A percentile compares a stretch with the other conserved stretches of the same genome.
phyloP scores from a whole-genome alignment of 2,888 invertebrate species.

The Meloe dianella region DNA sequence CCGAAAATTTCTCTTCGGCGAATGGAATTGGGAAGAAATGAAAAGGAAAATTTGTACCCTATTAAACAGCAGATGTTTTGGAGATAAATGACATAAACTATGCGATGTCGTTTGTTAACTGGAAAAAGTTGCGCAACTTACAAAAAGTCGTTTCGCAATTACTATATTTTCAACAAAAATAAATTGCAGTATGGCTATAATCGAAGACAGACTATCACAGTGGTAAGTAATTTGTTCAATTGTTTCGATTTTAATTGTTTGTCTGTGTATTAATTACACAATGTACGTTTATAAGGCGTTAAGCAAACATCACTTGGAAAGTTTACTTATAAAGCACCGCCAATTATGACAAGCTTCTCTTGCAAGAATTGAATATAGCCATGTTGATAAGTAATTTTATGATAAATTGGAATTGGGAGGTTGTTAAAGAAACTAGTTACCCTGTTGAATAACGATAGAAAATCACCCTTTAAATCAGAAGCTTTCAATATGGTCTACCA shows the following conservation, averaged over 20 bases:
- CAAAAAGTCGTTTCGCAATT: conserved; percentile 14
- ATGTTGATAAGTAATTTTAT: conserved; percentile 37
- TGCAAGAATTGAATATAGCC: conserved; percentile 36
- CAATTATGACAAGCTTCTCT: conserved; percentile 36
- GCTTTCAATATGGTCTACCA: conserved; percentile 28
- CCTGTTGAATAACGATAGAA: conserved; percentile 19
- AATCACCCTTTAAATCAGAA: conserved; percentile 24
- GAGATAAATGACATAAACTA: conserved; percentile 27
- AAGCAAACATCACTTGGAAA: conserved; percentile 27
- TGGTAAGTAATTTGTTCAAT: not conserved
- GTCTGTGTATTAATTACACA: not conserved
- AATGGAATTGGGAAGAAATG: not conserved
- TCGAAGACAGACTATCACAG: too few species aligned
- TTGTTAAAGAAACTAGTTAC: conserved; percentile 29
- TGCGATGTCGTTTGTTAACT: conserved; percentile 21
- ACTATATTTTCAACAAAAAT: not conserved
- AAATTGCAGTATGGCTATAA: too few species aligned
- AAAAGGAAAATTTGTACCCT: not conserved
- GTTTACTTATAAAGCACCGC: conserved; percentile 36
- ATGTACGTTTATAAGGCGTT: not conserved
- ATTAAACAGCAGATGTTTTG: conserved; percentile 14
- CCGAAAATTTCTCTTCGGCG: conserved; percentile 15
- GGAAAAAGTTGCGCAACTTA: conserved; percentile 25
- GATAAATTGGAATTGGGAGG: conserved; percentile 39
- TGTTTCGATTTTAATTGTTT: not conserved